Evolutionary conservation across 2,888 invertebrate genomes (phyloP).

Genomic region (Rhopalosiphum nymphaeae): DNA sequence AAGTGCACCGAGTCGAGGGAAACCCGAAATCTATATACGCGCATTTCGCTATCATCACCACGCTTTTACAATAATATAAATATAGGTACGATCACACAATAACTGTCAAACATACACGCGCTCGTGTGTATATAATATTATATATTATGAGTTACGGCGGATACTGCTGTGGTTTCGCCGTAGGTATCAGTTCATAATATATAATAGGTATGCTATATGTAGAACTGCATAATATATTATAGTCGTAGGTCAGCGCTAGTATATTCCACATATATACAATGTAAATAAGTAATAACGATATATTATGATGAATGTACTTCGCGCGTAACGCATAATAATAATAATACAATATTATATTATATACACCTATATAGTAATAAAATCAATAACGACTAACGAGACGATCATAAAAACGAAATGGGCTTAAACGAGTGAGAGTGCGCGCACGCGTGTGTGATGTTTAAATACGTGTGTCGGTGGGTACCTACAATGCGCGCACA

Average conservation of each 20-base stretch:
- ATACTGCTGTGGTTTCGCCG: neutral
- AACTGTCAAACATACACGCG: too few species aligned
- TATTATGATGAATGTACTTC: neutral
- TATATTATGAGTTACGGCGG: neutral
- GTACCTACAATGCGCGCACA: neutral
- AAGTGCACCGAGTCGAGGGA: neutral
- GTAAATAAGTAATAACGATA: neutral
- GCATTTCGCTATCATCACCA: neutral
- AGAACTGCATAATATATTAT: neutral
- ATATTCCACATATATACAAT: neutral
- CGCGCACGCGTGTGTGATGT: neutral
- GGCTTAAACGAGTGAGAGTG: neutral
- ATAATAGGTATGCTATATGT: neutral
- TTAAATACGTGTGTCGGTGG: neutral
- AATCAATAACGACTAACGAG: constrained; percentile 30
- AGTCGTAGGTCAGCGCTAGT: constrained; percentile 22
- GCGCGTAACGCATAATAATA: neutral
- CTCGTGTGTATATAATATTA: too few species aligned
- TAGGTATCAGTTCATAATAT: neutral
- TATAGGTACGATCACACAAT: too few species aligned
- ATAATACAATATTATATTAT: neutral
- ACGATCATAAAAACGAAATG: constrained; percentile 45
- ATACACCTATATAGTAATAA: neutral
- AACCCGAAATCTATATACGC: neutral
- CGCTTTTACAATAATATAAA: neutral